phyloP scores from a whole-genome alignment of 92 coral and sea anemone species.

The Paragorgia papillata region DNA sequence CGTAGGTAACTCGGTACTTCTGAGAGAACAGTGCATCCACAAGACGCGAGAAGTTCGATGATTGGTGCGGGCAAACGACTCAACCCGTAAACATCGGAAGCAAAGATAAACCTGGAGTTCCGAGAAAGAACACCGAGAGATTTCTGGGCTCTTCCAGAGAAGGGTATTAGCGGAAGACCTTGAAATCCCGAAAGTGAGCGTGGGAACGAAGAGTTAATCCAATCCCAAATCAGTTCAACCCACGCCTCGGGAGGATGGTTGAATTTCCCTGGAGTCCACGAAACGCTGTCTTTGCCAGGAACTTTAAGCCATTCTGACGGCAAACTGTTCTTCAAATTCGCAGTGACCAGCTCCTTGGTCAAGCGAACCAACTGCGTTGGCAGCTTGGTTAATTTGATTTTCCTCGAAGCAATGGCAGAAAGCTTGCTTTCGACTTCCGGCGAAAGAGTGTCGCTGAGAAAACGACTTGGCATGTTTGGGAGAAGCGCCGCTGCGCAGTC shows the following conservation, averaged over 20 bases:
- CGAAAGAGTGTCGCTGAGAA: conserved; percentile 47
- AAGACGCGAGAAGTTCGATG: conserved; percentile 49
- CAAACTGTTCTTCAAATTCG: conserved; percentile 51
- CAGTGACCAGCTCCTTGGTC: conserved; percentile 45
- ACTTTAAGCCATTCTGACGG: conserved; percentile 55
- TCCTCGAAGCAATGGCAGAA: conserved; percentile 24
- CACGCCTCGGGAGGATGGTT: conserved; percentile 70
- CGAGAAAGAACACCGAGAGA: conserved; percentile 51
- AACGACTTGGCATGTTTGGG: conserved; percentile 45
- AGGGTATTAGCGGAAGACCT: conserved; percentile 66
- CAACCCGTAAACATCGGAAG: conserved; percentile 13
- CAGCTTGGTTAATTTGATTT: neutral
- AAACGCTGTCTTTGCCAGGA: conserved; percentile 6
- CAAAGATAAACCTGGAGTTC: conserved; percentile 33
- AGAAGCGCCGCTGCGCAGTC: conserved; percentile 37
- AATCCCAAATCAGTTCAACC: conserved; percentile 63
- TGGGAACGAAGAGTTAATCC: conserved; percentile 65
- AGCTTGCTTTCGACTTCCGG: conserved; percentile 15
- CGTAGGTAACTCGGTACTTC: conserved; percentile 59
- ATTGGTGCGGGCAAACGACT: conserved; percentile 54
- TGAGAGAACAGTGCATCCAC: conserved; percentile 65
- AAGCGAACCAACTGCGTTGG: conserved; percentile 66
- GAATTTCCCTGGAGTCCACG: conserved; percentile 63
- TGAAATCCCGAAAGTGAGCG: conserved; percentile 55
- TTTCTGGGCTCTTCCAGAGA: conserved; percentile 38